Evolutionary conservation across 1,140 invertebrate species (phyloP).

Genomic region (Brachionus rubens): DNA sequence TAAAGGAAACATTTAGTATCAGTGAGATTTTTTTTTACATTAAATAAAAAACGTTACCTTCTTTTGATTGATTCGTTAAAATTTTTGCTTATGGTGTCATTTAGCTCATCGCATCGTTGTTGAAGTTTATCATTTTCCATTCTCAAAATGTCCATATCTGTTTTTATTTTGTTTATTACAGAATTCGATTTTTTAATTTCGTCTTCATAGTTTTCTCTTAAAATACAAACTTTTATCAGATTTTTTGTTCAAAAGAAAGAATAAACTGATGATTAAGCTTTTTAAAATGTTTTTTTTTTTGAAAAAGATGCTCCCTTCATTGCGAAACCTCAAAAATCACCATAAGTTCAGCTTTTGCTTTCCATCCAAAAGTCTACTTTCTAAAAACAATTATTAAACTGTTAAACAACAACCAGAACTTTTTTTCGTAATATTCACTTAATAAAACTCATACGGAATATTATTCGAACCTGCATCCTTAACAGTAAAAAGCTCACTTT

Average conservation of each 20-base stretch:
- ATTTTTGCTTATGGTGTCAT: constrained; percentile 34
- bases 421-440: too few relatives aligned
- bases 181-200: constrained; percentile 1
- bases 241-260: neutral
- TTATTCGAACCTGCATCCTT: too few relatives aligned
- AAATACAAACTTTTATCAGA: neutral
- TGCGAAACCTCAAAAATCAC: too few relatives aligned
- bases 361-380: too few relatives aligned
- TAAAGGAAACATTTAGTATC: neutral
- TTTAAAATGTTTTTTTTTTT: too few relatives aligned
- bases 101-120: neutral
- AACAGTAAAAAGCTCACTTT: too few relatives aligned
- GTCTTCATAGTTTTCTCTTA: constrained; percentile 28
- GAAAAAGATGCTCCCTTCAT: too few relatives aligned
- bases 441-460: too few relatives aligned
- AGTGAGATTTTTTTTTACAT: neutral
- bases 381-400: too few relatives aligned
- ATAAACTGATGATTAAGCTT: neutral
- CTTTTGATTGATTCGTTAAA: constrained; percentile 14
- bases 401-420: too few relatives aligned
- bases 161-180: neutral
- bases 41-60: neutral
- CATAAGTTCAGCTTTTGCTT: too few relatives aligned
- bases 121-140: constrained; percentile 16
- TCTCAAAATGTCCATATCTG: neutral